Evolutionary conservation across 2,113 vertebrate genomes (phyloP).

Genomic region (Eurypyga helias): DNA sequence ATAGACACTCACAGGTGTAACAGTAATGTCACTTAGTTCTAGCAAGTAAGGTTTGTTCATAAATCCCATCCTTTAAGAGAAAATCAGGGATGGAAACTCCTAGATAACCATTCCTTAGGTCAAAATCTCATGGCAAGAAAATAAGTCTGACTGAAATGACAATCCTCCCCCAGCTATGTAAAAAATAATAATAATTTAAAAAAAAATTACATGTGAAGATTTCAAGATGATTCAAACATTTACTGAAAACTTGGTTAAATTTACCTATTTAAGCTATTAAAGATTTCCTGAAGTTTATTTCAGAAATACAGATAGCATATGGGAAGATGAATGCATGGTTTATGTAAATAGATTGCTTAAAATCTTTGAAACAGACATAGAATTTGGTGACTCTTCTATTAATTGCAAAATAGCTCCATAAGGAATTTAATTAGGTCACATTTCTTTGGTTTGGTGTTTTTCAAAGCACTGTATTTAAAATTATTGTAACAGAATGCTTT

Average conservation of each 20-base stretch:
- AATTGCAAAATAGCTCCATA: not conserved
- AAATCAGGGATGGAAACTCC: not conserved
- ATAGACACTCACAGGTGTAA: not conserved
- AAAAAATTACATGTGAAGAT: not conserved
- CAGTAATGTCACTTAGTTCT: not conserved
- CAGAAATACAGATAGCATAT: not conserved
- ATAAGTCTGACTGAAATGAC: not conserved
- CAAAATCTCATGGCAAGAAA: not conserved
- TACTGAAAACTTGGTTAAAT: not conserved
- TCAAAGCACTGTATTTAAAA: not conserved
- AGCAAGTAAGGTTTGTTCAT: not conserved
- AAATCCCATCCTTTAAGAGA: not conserved
- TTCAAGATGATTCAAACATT: not conserved
- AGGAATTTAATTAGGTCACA: not conserved
- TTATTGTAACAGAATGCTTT: not conserved
- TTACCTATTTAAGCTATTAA: not conserved
- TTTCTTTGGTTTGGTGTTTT: not conserved
- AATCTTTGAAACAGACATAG: not conserved
- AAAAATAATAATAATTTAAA: not conserved
- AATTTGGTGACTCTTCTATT: not conserved
- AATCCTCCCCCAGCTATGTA: rapidly evolving
- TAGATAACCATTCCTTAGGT: no score
- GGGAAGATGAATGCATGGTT: not conserved
- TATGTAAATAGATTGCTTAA: not conserved
- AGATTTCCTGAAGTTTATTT: not conserved